Percentiles rank a stretch among this genome's conserved stretches.
Conservation (phyloP, 2,888 invertebrate species). For the Hypsopygia costalis region DNA sequence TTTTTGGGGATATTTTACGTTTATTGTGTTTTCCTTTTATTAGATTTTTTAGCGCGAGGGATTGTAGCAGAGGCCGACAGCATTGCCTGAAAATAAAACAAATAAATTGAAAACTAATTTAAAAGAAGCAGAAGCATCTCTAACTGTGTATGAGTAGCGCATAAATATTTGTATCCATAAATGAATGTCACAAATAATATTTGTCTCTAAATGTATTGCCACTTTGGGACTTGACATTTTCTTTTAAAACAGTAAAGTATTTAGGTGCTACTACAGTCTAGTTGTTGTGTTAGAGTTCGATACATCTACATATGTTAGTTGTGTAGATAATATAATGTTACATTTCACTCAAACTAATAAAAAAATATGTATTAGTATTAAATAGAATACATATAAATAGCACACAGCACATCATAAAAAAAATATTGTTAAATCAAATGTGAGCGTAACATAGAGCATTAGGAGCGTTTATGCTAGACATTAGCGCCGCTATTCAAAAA, state of each 20-base stretch:
- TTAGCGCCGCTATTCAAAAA: no score
- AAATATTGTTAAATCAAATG: no score
- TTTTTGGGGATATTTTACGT: constrained; percentile 25
- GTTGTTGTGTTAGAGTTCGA: no score
- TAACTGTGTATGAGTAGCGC: constrained; percentile 15
- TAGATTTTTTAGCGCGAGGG: constrained; percentile 86
- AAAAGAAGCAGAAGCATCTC: constrained; percentile 51
- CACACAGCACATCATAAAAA: constrained; percentile 1
- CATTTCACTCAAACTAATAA: no score
- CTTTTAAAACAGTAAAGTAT: not conserved
- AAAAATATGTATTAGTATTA: no score
- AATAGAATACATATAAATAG: not conserved
- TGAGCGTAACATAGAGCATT: no score
- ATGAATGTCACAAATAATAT: no score
- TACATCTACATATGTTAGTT: no score
- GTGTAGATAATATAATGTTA: no score
- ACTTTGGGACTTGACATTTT: no score
- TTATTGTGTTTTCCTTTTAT: constrained; percentile 85
- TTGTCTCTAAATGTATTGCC: no score
- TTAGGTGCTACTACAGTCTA: not conserved
- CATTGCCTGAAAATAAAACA: constrained; percentile 82
- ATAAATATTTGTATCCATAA: constrained; percentile 8
- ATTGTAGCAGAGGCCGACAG: constrained; percentile 85
- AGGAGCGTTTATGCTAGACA: no score
- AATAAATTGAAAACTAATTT: constrained; percentile 57